These are phyloP conservation scores for Synanthedon vespiformis DNA, from an alignment of 2,888 invertebrate genomes.

Conservation along the genomic window DNA sequence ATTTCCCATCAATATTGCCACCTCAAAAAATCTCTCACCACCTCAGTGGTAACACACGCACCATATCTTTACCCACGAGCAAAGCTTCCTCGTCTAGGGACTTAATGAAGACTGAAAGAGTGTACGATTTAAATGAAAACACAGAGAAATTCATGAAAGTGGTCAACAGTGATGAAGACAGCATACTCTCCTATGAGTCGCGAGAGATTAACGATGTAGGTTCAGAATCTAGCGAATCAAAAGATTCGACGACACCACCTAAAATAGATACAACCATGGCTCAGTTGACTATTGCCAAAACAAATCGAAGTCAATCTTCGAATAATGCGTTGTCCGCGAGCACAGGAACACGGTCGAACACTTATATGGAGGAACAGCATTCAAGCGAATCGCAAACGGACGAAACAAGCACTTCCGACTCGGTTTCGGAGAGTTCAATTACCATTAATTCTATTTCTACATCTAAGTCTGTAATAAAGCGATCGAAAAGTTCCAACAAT, in stretches of 20 bases:
- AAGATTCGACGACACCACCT: conserved; percentile 35
- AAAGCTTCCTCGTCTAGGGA: conserved; percentile 28
- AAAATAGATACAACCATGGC: conserved; percentile 43
- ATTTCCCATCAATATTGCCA: conserved; percentile 29
- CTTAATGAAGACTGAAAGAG: conserved; percentile 33
- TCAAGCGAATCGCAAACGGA: conserved; percentile 32
- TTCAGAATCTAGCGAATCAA: background rate
- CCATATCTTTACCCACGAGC: conserved; percentile 4
- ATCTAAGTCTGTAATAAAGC: conserved; percentile 28
- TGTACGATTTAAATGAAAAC: conserved; percentile 53
- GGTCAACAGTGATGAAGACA: conserved; percentile 35
- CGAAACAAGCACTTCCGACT: conserved; percentile 18
- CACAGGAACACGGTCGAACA: conserved; percentile 28
- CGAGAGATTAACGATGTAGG: conserved; percentile 8
- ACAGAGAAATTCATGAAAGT: conserved; percentile 45
- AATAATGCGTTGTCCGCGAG: conserved; percentile 31
- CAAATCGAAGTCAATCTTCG: conserved; percentile 6
- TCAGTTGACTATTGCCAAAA: conserved; percentile 32
- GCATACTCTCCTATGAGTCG: conserved; percentile 5
- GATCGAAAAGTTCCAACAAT: conserved; percentile 30
- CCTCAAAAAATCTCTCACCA: conserved; percentile 22
- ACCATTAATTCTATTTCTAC: conserved; percentile 23
- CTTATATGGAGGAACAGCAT: conserved; percentile 18
- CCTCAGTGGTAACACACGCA: conserved; percentile 12
- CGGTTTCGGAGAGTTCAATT: conserved; percentile 23